Percentiles rank a stretch among this genome's conserved stretches.
Conservation (phyloP, 2,113 vertebrate genomes). For the Calidris pygmaea region DNA sequence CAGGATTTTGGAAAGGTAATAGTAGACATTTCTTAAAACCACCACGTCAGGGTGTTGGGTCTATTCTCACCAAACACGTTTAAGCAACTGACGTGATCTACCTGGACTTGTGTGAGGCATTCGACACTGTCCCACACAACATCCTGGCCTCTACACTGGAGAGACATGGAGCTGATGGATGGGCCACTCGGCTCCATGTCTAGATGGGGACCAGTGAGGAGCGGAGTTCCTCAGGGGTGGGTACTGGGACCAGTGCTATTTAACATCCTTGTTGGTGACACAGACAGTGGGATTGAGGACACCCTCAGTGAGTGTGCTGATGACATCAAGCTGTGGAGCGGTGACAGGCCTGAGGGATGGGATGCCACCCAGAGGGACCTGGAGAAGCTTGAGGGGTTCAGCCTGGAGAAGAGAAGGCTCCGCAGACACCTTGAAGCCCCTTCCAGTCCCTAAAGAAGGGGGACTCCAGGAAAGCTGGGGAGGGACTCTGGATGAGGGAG, state of each 20-base stretch:
- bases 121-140: not conserved
- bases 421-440: too few relatives aligned
- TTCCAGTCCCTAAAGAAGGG: too few relatives aligned
- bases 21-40: fast-evolving
- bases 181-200: not conserved
- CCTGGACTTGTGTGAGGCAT: not conserved
- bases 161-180: not conserved
- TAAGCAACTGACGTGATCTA: not conserved
- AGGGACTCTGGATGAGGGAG: not conserved
- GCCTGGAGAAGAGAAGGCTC: too few relatives aligned
- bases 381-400: not conserved
- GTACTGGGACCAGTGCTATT: not conserved
- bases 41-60: fast-evolving
- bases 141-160: not conserved
- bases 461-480: too few relatives aligned
- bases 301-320: not conserved
- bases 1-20: not conserved
- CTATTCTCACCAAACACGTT: not conserved
- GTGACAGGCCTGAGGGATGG: not conserved
- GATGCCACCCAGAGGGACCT: not conserved
- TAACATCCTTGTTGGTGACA: not conserved
- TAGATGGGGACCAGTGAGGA: not conserved
- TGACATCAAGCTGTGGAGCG: not conserved
- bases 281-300: not conserved
- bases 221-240: not conserved